phyloP scores from a whole-genome alignment of 2,113 vertebrate genomes.

The Pelobates fuscus region DNA sequence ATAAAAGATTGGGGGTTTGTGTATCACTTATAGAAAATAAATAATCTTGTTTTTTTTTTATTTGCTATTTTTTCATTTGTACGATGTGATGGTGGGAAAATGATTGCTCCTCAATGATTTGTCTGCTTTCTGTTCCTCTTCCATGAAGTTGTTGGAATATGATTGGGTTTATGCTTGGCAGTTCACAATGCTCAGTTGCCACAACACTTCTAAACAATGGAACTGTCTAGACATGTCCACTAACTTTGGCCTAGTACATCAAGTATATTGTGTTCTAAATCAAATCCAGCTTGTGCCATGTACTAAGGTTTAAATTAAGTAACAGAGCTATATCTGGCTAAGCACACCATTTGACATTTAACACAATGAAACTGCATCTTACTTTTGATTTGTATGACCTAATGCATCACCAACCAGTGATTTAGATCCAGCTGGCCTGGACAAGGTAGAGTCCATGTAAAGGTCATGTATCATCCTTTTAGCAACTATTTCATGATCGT shows the following conservation, averaged over 20 bases:
- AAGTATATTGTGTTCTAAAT: neutral
- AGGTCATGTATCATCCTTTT: slow-evolving; percentile 11
- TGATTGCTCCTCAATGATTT: too few relatives aligned
- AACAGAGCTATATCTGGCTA: slow-evolving; percentile 54
- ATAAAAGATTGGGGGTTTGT: too few relatives aligned
- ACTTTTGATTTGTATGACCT: slow-evolving; percentile 8
- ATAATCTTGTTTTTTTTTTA: too few relatives aligned
- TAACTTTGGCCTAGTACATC: neutral
- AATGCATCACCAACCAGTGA: slow-evolving; percentile 4
- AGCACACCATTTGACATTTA: slow-evolving; percentile 57
- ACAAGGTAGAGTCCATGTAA: neutral
- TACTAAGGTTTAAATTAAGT: slow-evolving; percentile 64
- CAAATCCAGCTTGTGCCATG: neutral
- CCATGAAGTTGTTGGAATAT: too few relatives aligned
- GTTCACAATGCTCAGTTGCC: too few relatives aligned
- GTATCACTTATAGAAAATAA: too few relatives aligned
- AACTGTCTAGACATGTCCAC: too few relatives aligned
- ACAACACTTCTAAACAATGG: too few relatives aligned
- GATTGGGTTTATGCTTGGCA: too few relatives aligned
- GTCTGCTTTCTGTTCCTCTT: too few relatives aligned
- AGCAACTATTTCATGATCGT: neutral
- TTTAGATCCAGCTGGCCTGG: slow-evolving; percentile 3
- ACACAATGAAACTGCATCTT: slow-evolving; percentile 17
- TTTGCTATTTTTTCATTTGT: too few relatives aligned
- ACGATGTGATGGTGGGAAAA: too few relatives aligned